Conservation (phyloP, 2,113 vertebrate genomes). For the Cyprinodon tularosa region DNA sequence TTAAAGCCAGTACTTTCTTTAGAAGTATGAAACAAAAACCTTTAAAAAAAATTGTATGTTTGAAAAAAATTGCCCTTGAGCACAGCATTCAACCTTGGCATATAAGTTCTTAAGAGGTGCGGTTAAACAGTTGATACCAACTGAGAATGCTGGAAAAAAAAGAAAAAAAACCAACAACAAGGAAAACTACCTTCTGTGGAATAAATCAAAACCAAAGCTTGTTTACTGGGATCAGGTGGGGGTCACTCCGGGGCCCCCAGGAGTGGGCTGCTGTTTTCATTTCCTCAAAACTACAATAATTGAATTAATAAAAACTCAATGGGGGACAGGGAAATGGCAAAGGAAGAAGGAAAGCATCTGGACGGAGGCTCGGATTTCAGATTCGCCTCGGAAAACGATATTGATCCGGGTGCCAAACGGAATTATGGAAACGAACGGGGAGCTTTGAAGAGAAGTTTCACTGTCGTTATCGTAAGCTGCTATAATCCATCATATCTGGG, state of each 20-base stretch:
- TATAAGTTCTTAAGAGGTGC: neutral
- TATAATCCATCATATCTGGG: slow-evolving; percentile 78
- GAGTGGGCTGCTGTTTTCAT: slow-evolving; percentile 36
- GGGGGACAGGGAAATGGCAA: slow-evolving; percentile 40
- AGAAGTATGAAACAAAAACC: neutral
- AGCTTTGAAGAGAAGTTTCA: slow-evolving; percentile 72
- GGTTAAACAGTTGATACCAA: slow-evolving; percentile 13
- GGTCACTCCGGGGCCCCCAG: slow-evolving; percentile 24
- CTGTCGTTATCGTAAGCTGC: slow-evolving; percentile 70
- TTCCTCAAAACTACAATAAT: slow-evolving; percentile 27
- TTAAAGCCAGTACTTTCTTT: too few species aligned
- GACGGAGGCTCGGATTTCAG: slow-evolving; percentile 40
- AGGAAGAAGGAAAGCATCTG: slow-evolving; percentile 53
- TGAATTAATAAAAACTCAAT: slow-evolving; percentile 22
- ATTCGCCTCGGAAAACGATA: slow-evolving; percentile 62
- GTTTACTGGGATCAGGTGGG: neutral
- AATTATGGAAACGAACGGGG: slow-evolving; percentile 57
- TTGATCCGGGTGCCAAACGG: slow-evolving; percentile 72
- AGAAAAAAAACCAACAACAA: slow-evolving; percentile 21
- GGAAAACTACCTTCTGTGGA: slow-evolving; percentile 39
- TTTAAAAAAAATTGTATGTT: neutral
- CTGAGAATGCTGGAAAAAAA: slow-evolving; percentile 1
- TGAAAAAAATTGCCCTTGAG: slow-evolving; percentile 5
- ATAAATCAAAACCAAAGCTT: slow-evolving; percentile 40
- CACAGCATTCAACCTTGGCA: neutral